Evolutionary conservation across 2,113 vertebrate species (phyloP), one percentile per base, ranked within the genome.

Genomic region (Erythrocebus patas): DNA sequence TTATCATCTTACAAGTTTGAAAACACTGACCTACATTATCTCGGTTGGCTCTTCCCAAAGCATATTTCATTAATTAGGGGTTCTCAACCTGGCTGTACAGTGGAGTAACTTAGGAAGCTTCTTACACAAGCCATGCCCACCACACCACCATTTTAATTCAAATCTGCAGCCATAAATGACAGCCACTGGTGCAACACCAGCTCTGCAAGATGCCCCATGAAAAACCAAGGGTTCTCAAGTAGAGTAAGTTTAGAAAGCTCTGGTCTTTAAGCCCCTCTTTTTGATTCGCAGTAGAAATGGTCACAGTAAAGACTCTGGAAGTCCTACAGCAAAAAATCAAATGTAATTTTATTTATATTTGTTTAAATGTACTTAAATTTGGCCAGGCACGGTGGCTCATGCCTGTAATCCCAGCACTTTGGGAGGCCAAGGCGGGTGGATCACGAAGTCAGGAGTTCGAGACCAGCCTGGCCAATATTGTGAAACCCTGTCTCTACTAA

Each of bases 301-400:
- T 89, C 68, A 22, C 23, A 48, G 8, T 5, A 3, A 80, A 93
- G 59, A 57, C 40, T 91, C 89, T 78, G 35, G 55, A 93, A 91
- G 27, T 64, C 43, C 18, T 40, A 52, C 25, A 27, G 90, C 48
- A 94, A 81, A 76, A 55, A 93, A 45, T 55, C 17, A 72, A 66
- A 64, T 38, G 92, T 94, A 52, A 90, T 35, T 76, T 78, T 78
- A 89, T 90, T 94, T 76, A 72, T 68, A 92, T 73, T 8, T 94
- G 22, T 79, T 43, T 84, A 64, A 59, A 82, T 81, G 35, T 84
- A 85, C 38, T 82, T 81, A 80, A 88, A 76, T 38, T 64, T 66
- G 25, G 20, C 59, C 59, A 61, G 23, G 48, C 3, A 0, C 9
- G 2, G 18, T 55, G 52, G 52, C 1, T 55, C 2, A 55, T 55